Conservation (phyloP, 1,140 invertebrate species). For the Liolophura sinensis region DNA sequence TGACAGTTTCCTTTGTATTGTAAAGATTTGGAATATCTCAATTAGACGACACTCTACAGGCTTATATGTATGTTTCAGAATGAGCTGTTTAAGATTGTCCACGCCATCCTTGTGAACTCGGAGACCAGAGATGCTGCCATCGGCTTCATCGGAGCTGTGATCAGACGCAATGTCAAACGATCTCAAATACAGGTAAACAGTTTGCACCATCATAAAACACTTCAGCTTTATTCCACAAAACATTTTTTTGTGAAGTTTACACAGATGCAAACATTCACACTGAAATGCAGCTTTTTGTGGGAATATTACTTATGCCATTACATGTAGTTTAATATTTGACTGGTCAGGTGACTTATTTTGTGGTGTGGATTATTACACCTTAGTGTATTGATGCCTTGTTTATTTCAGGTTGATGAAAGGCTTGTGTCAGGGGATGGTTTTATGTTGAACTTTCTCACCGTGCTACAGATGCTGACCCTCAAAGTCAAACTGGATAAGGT, state of each 20-base stretch:
- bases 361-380: background rate
- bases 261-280: too few species aligned
- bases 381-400: constrained; percentile 3
- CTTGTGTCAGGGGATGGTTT: constrained; percentile 88
- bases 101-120: constrained; percentile 80
- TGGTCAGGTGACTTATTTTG: too few species aligned
- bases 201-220: too few species aligned
- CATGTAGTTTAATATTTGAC: too few species aligned
- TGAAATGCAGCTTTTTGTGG: too few species aligned
- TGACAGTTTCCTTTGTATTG: too few species aligned
- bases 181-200: constrained; percentile 77
- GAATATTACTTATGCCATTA: too few species aligned
- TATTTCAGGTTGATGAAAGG: constrained; percentile 77
- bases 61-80: constrained; percentile 53
- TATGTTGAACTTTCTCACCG: constrained; percentile 89
- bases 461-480: constrained; percentile 83
- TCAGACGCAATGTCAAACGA: constrained; percentile 82
- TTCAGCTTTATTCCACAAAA: too few species aligned
- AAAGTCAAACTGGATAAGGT: constrained; percentile 70
- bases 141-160: constrained; percentile 74
- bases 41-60: background rate
- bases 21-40: too few species aligned
- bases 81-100: constrained; percentile 79
- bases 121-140: constrained; percentile 76
- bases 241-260: too few species aligned